Percentiles rank a stretch among this genome's conserved stretches.
These are phyloP conservation scores for Lacanobia oleracea DNA, from an alignment of 2,888 invertebrate genomes.

Conservation along the genomic window DNA sequence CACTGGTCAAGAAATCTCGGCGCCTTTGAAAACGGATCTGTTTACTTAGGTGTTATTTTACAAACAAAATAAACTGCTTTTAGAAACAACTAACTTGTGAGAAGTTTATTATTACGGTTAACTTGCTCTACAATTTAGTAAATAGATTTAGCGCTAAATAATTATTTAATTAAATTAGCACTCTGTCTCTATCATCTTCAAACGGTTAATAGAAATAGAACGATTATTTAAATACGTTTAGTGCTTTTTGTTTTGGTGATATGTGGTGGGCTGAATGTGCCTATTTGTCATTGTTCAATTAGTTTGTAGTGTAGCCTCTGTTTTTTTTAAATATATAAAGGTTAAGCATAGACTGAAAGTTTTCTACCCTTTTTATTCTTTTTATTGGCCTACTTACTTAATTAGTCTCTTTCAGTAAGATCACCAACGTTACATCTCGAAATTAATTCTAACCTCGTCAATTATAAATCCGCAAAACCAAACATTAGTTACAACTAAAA, in stretches of 20 bases:
- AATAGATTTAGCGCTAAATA: not conserved
- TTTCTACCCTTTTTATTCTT: not conserved
- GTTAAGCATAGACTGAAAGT: not conserved
- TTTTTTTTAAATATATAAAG: not conserved
- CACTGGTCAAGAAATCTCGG: slow-evolving; percentile 12
- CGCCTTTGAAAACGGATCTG: slow-evolving; percentile 54
- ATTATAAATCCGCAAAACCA: slow-evolving; percentile 55
- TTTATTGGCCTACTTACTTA: not conserved
- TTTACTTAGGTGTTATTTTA: slow-evolving; percentile 51
- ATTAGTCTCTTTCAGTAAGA: not conserved
- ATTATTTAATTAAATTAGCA: no score
- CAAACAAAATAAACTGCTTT: slow-evolving; percentile 33
- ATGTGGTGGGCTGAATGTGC: not conserved
- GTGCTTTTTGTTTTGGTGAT: not conserved
- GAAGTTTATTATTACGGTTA: not conserved
- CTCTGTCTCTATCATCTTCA: not conserved
- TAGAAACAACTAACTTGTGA: slow-evolving; percentile 20
- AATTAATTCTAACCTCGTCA: slow-evolving; percentile 38
- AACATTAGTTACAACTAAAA: slow-evolving; percentile 66
- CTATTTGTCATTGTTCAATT: slow-evolving; percentile 7
- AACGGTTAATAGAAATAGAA: not conserved
- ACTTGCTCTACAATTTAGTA: not conserved
- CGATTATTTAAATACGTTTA: not conserved
- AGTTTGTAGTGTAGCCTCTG: not conserved
- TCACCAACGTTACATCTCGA: not conserved